Evolutionary conservation across 2,113 vertebrate species (phyloP).

Genomic region (Leptocoma aspasia): DNA sequence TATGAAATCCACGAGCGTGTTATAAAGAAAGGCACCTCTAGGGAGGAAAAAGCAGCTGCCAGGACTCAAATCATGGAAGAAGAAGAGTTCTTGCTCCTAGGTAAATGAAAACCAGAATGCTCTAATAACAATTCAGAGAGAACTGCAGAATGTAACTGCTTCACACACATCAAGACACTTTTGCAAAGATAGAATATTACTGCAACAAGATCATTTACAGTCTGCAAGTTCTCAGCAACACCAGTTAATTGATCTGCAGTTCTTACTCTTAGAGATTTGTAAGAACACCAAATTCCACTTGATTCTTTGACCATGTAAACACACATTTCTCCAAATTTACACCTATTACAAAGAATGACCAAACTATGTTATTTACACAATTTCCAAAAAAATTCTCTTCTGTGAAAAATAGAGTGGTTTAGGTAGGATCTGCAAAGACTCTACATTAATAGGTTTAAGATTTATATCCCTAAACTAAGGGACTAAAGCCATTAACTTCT

Average conservation of each 20-base stretch:
- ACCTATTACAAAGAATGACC: neutral
- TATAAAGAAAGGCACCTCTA: conserved; percentile 89
- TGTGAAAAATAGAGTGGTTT: neutral
- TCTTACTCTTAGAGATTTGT: neutral
- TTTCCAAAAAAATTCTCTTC: neutral
- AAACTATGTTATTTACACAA: neutral
- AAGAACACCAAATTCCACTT: neutral
- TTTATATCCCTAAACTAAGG: neutral
- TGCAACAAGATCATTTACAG: neutral
- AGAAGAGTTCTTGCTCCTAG: conserved; percentile 97
- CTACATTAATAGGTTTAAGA: neutral
- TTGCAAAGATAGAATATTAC: neutral
- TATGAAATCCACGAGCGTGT: conserved; percentile 87
- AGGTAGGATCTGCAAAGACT: neutral
- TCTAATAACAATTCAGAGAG: neutral
- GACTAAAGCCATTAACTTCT: neutral
- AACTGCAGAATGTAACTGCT: neutral
- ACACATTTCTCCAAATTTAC: neutral
- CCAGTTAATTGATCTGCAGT: neutral
- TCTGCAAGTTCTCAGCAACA: neutral
- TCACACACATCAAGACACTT: neutral
- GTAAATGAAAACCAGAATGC: neutral
- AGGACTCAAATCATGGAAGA: conserved; percentile 95
- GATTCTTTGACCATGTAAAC: neutral
- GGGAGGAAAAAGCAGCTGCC: conserved; percentile 96